Evolutionary conservation across 2,797 vertebrate genomes (phyloP).

Genomic region (Arremon aurantiirostris): DNA sequence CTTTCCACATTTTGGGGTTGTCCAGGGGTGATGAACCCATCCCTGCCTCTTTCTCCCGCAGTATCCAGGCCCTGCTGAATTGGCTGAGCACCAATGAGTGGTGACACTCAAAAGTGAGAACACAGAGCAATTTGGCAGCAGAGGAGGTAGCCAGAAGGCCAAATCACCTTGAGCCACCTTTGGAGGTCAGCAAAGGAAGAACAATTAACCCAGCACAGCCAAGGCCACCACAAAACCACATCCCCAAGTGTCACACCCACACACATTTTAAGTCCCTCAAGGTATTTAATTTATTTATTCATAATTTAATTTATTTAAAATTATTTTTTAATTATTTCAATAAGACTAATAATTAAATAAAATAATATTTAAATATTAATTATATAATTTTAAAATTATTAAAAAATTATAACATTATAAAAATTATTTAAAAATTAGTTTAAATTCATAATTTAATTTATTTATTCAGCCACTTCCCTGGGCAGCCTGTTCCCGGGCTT

Average conservation of each 20-base stretch:
- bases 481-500: not conserved
- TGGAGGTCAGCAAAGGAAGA: not conserved
- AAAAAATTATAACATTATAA: too few species aligned
- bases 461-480: not conserved
- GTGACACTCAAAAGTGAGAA: not conserved
- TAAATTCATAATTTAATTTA: too few species aligned
- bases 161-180: not conserved
- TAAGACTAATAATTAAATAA: too few species aligned
- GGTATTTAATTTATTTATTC: not conserved
- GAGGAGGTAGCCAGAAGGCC: not conserved
- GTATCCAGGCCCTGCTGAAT: not conserved
- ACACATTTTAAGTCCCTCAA: not conserved
- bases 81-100: not conserved
- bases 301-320: too few species aligned
- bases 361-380: too few species aligned
- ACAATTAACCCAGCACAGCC: not conserved
- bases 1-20: not conserved
- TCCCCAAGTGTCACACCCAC: not conserved
- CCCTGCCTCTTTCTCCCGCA: fast-evolving
- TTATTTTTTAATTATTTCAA: too few species aligned
- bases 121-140: not conserved
- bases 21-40: not conserved
- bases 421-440: too few species aligned
- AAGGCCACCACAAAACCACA: not conserved
- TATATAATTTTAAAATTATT: too few species aligned